Evolutionary conservation across 2,888 invertebrate species (phyloP).

Genomic region (Actias luna): DNA sequence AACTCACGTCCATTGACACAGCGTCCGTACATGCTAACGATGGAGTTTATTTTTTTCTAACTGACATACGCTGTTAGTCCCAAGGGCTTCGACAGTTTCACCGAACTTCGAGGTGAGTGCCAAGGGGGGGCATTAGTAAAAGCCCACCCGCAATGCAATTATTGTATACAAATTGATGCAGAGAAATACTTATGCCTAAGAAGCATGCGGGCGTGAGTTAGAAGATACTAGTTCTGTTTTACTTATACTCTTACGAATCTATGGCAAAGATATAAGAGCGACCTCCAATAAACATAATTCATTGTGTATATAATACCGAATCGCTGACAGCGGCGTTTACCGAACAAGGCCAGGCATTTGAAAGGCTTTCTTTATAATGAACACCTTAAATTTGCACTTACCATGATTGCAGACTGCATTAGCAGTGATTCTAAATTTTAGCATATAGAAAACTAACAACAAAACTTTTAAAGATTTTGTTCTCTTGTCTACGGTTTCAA

Average conservation of each 20-base stretch:
- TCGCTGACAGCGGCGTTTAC: constrained; percentile 43
- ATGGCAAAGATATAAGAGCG: not conserved
- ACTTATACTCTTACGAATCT: not conserved
- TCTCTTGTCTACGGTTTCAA: not conserved
- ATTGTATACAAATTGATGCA: not conserved
- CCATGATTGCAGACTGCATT: constrained; percentile 32
- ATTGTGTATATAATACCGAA: constrained; percentile 36
- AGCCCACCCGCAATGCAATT: no score
- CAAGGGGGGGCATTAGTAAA: no score
- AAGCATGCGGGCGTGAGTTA: not conserved
- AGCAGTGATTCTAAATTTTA: constrained; percentile 29
- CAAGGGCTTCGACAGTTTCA: no score
- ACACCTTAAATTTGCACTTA: constrained; percentile 35
- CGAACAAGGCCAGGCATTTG: constrained; percentile 57
- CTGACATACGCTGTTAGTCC: no score
- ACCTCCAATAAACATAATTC: constrained; percentile 19
- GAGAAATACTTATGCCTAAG: not conserved
- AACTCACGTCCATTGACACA: no score
- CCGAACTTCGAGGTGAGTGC: no score
- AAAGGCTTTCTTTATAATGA: constrained; percentile 46
- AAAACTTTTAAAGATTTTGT: not conserved
- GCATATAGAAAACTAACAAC: constrained; percentile 25
- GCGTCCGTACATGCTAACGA: no score
- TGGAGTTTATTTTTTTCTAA: no score
- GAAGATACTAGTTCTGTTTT: not conserved